Percentiles rank a stretch among this genome's conserved stretches.
These are phyloP conservation scores for Zalophus californianus DNA, from an alignment of 2,797 vertebrate species.

Conservation along the genomic window DNA sequence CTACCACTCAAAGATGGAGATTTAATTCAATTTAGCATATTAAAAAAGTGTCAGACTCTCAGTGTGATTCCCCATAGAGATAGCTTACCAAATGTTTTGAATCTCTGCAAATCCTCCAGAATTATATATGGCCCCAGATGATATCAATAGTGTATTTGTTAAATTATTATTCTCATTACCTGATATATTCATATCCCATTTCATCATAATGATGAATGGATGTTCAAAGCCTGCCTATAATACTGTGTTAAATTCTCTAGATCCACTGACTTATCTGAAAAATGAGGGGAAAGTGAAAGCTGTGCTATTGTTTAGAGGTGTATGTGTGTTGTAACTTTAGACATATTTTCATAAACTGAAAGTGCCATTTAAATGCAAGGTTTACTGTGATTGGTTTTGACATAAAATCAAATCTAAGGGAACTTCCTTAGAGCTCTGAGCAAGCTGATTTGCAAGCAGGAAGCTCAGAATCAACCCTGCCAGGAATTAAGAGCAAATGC, in stretches of 20 bases:
- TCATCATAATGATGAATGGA: neutral
- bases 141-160: conserved; percentile 22
- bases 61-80: neutral
- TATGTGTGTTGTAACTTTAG: neutral
- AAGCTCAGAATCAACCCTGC: neutral
- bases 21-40: neutral
- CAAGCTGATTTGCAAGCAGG: neutral
- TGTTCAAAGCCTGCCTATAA: neutral
- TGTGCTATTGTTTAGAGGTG: neutral
- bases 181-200: neutral
- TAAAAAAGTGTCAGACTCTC: neutral
- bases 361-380: neutral
- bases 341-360: conserved; percentile 17
- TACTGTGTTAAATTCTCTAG: neutral
- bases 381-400: neutral
- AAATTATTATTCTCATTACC: conserved; percentile 36
- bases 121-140: neutral
- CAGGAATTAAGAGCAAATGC: neutral
- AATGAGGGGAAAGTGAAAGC: neutral
- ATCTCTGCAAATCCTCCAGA: neutral
- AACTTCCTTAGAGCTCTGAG: neutral
- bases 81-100: neutral
- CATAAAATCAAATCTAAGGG: conserved; percentile 15
- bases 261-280: conserved; percentile 4
- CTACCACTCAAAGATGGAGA: neutral